These are phyloP conservation scores for Nerophis ophidion DNA, from an alignment of 2,113 vertebrate species.

Conservation along the genomic window DNA sequence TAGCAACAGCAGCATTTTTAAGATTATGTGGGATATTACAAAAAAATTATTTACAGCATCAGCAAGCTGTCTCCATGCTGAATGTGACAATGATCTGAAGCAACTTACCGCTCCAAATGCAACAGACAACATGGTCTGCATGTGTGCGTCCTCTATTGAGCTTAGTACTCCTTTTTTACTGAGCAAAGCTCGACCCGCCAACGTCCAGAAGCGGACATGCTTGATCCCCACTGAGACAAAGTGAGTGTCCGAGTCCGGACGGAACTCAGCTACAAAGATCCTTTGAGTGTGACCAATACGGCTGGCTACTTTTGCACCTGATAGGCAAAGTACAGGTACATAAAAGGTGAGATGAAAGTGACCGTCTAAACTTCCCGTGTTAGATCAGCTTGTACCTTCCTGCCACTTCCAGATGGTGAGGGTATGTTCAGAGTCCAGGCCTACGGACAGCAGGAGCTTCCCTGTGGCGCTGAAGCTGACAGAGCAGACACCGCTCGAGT, in stretches of 20 bases:
- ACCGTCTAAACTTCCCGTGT: not conserved
- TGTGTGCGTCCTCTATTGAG: slow-evolving; percentile 85
- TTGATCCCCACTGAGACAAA: slow-evolving; percentile 98
- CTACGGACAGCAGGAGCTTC: slow-evolving; percentile 88
- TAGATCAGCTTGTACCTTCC: slow-evolving; percentile 75
- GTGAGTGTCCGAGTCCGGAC: slow-evolving; percentile 94
- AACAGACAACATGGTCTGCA: slow-evolving; percentile 97
- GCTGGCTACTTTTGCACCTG: slow-evolving; percentile 93
- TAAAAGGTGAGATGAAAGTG: not conserved
- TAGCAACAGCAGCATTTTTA: not conserved
- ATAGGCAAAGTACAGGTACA: slow-evolving; percentile 15
- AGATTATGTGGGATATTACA: not conserved
- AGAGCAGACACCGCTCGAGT: slow-evolving; percentile 88
- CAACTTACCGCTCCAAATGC: slow-evolving; percentile 96
- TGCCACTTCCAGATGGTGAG: slow-evolving; percentile 98
- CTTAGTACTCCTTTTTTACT: slow-evolving; percentile 94
- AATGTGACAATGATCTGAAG: slow-evolving; percentile 1
- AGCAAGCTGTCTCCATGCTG: not conserved
- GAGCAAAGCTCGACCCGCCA: slow-evolving; percentile 89
- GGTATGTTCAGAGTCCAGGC: slow-evolving; percentile 89
- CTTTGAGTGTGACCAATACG: slow-evolving; percentile 87
- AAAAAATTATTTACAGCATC: not conserved
- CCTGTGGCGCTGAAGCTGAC: slow-evolving; percentile 98
- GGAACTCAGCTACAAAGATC: slow-evolving; percentile 97
- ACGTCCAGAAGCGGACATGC: slow-evolving; percentile 94